phyloP scores from a whole-genome alignment of 2,797 vertebrate genomes.

The Acrossocheilus wenchowensis region DNA sequence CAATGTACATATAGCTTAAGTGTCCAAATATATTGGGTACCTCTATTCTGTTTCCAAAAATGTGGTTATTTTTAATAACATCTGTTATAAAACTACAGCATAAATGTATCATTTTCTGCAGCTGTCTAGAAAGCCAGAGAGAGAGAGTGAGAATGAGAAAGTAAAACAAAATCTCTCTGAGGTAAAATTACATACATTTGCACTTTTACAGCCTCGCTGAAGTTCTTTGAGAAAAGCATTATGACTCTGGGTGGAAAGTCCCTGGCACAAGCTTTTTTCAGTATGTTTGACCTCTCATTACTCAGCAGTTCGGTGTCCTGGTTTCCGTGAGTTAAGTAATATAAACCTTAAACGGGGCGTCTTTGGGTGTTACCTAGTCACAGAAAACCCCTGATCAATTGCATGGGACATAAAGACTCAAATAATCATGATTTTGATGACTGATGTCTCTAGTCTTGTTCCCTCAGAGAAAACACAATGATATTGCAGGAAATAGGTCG shows the following conservation, averaged over 20 bases:
- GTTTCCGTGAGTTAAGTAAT: constrained; percentile 18
- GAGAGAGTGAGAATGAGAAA: constrained; percentile 48
- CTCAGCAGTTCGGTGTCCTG: constrained; percentile 1
- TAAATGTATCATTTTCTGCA: constrained; percentile 73
- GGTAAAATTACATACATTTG: constrained; percentile 42
- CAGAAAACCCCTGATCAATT: background rate
- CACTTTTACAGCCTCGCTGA: constrained; percentile 47
- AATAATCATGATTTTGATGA: constrained; percentile 11
- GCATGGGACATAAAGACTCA: background rate
- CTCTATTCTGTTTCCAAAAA: constrained; percentile 53
- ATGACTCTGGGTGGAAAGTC: constrained; percentile 53
- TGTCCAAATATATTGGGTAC: constrained; percentile 18
- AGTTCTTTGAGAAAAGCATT: constrained; percentile 48
- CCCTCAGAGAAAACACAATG: background rate
- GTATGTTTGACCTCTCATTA: constrained; percentile 36
- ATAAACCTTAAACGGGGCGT: constrained; percentile 14
- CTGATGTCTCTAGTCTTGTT: background rate
- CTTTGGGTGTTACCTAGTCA: constrained; percentile 1
- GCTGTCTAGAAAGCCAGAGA: constrained; percentile 70
- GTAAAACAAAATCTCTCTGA: constrained; percentile 49
- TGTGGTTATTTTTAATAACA: background rate
- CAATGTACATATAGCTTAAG: background rate
- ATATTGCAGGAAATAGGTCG: background rate
- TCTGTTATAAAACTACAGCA: constrained; percentile 14
- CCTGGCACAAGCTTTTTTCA: constrained; percentile 39